These are phyloP conservation scores for Macropis europaea DNA, from an alignment of 2,888 invertebrate genomes.

Conservation along the genomic window DNA sequence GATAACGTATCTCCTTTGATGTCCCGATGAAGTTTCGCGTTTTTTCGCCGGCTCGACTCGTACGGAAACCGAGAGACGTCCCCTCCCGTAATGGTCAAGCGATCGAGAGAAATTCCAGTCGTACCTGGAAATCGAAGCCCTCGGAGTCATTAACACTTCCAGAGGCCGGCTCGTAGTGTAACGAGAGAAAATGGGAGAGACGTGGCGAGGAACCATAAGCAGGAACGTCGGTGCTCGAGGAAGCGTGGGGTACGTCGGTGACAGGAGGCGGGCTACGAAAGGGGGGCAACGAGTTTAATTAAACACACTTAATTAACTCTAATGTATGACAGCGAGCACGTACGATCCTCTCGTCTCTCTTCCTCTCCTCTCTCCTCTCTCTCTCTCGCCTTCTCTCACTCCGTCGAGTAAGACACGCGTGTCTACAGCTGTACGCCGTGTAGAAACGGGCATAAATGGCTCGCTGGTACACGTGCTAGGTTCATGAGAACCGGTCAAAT, in stretches of 20 bases:
- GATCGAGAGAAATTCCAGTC: conserved; percentile 64
- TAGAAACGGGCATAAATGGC: conserved; percentile 49
- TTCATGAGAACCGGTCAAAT: conserved; percentile 51
- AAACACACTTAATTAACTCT: conserved; percentile 73
- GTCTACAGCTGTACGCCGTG: conserved; percentile 43
- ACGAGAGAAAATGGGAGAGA: conserved; percentile 52
- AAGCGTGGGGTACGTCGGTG: conserved; percentile 30
- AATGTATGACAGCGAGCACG: conserved; percentile 63
- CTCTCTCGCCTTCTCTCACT: background rate
- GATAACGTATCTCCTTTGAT: background rate
- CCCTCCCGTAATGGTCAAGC: conserved; percentile 9
- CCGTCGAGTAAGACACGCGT: conserved; percentile 47
- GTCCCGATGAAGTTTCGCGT: conserved; percentile 1
- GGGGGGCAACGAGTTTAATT: conserved; percentile 70
- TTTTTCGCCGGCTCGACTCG: conserved; percentile 16
- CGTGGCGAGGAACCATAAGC: conserved; percentile 41
- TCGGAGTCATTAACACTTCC: conserved; percentile 67
- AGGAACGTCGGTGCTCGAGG: conserved; percentile 29
- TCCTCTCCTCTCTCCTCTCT: background rate
- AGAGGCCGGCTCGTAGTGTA: conserved; percentile 44
- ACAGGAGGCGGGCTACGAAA: conserved; percentile 32
- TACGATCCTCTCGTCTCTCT: conserved; percentile 18
- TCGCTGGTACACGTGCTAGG: conserved; percentile 50
- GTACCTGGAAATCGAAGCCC: conserved; percentile 65
- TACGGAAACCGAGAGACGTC: conserved; percentile 10